Percentiles rank a stretch among this genome's conserved stretches.
Evolutionary conservation across 37 sponge, comb jelly and placozoan genomes (phyloP).

Genomic region (Crambe crambe): DNA sequence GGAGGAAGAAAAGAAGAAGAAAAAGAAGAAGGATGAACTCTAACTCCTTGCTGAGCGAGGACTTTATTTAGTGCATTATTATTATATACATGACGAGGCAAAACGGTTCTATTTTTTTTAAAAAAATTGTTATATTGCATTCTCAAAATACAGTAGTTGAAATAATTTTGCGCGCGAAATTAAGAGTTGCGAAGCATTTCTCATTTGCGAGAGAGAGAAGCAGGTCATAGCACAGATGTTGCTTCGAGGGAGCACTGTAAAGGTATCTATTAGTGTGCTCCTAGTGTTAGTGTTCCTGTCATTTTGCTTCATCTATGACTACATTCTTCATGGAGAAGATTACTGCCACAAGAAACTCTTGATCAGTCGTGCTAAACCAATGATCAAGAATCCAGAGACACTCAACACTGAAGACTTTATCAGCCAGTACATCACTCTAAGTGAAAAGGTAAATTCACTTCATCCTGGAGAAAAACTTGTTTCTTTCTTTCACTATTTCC

Average conservation of each 20-base stretch:
- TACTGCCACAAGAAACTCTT: no score
- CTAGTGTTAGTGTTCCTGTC: not conserved
- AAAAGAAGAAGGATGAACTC: conserved; percentile 16
- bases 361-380: not conserved
- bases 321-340: not conserved
- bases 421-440: not conserved
- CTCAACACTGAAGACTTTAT: not conserved
- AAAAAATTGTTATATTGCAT: not conserved
- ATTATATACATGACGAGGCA: no score
- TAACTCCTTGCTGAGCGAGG: not conserved
- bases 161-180: no score
- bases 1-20: conserved; percentile 12
- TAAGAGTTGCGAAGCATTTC: no score
- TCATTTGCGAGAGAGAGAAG: no score
- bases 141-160: no score
- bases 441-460: not conserved
- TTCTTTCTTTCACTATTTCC: not conserved
- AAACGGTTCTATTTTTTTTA: not conserved
- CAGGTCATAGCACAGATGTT: no score
- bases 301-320: not conserved
- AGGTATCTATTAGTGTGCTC: not conserved
- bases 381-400: not conserved
- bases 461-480: not conserved
- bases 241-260: no score
- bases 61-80: not conserved